Percentiles rank a stretch among this genome's conserved stretches.
These are phyloP conservation scores for Neogale vison DNA, from an alignment of 2,113 vertebrate genomes.

Conservation along the genomic window DNA sequence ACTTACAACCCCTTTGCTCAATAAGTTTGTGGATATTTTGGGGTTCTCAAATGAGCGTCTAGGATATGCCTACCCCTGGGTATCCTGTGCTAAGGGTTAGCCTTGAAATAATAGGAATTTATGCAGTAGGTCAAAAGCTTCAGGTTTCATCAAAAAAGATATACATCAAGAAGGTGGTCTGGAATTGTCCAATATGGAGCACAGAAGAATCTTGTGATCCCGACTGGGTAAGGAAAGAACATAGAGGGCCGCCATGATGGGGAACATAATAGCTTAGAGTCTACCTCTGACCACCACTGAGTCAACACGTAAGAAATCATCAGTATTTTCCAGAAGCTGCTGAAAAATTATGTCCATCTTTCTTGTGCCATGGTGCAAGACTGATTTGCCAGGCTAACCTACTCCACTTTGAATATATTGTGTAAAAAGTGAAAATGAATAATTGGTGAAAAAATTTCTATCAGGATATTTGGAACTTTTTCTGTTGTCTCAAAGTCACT, in stretches of 20 bases:
- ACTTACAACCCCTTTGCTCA: not conserved
- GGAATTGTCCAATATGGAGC: not conserved
- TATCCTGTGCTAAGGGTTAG: not conserved
- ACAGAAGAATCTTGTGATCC: not conserved
- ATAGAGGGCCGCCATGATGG: fast-evolving
- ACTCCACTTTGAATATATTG: not conserved
- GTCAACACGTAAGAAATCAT: not conserved
- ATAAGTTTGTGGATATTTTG: not conserved
- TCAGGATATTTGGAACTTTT: not conserved
- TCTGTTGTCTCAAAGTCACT: not conserved
- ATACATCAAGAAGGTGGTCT: not conserved
- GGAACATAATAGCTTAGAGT: not conserved
- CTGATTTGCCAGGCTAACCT: not conserved
- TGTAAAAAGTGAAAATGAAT: not conserved
- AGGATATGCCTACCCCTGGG: not conserved
- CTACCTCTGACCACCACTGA: not conserved
- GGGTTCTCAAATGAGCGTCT: not conserved
- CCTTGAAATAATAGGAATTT: not conserved
- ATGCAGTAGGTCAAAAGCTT: not conserved
- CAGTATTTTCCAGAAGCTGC: not conserved
- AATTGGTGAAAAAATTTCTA: not conserved
- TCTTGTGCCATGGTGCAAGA: no score
- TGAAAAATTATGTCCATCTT: not conserved
- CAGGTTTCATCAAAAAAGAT: not conserved
- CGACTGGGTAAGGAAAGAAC: fast-evolving